A percentile compares a stretch with the other conserved stretches of the same genome.
Conservation (phyloP, 2,113 vertebrate genomes). For the Jacana jacana region DNA sequence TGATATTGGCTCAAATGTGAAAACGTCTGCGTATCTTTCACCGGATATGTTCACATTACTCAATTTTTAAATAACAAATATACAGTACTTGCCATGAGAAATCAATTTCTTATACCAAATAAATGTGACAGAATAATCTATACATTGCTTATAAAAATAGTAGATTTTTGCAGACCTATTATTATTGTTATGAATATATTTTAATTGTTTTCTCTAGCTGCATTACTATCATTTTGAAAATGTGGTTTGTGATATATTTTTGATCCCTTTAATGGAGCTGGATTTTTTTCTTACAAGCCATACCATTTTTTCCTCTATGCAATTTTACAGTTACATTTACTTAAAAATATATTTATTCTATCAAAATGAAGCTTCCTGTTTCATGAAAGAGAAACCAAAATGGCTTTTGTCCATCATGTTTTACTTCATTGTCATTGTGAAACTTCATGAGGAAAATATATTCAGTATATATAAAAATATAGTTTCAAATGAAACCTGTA, state of each 20-base stretch:
- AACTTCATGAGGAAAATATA: background rate
- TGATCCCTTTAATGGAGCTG: background rate
- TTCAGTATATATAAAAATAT: background rate
- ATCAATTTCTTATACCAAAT: constrained; percentile 1
- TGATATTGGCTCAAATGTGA: background rate
- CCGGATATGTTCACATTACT: background rate
- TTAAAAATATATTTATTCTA: background rate
- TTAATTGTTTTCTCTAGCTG: background rate
- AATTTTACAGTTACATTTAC: background rate
- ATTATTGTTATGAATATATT: background rate
- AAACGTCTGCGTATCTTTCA: constrained; percentile 3
- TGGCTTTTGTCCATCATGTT: background rate
- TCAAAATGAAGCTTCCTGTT: background rate
- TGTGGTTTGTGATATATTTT: background rate
- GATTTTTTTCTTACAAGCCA: background rate
- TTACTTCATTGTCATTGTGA: background rate
- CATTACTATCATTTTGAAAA: background rate
- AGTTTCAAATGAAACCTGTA: background rate
- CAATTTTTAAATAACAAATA: constrained; percentile 6
- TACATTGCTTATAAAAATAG: background rate
- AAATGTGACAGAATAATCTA: constrained; percentile 6
- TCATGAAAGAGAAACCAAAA: background rate
- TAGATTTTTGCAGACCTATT: background rate
- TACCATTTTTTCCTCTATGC: background rate
- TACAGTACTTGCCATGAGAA: background rate